Evolutionary conservation across 1,140 invertebrate species (phyloP).

Genomic region (Drosophila bifasciata): DNA sequence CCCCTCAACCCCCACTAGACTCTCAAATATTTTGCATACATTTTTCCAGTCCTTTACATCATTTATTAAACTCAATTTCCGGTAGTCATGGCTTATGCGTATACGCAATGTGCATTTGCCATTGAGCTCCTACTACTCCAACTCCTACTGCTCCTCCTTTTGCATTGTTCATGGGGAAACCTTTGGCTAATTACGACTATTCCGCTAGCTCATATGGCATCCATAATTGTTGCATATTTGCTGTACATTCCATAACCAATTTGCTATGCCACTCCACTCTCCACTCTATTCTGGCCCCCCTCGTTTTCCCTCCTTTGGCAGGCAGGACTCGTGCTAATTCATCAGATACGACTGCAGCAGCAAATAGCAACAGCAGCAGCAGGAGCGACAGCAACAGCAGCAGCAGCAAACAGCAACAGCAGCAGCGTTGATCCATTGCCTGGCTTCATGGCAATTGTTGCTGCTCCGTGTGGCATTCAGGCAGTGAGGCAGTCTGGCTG

Average conservation of each 20-base stretch:
- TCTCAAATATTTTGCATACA: neutral
- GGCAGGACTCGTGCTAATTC: constrained; percentile 43
- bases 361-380: constrained; percentile 13
- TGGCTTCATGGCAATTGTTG: constrained; percentile 25
- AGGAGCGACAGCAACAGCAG: constrained; percentile 16
- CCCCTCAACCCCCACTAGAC: neutral
- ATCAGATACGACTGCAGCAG: constrained; percentile 34
- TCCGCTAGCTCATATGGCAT: constrained; percentile 39
- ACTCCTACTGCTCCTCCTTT: too few species aligned
- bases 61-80: neutral
- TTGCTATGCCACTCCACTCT: neutral
- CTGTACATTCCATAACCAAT: constrained; percentile 43
- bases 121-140: too few species aligned
- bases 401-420: too few species aligned
- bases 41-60: neutral
- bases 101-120: neutral
- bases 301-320: neutral
- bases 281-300: too few species aligned
- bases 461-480: too few species aligned
- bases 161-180: constrained; percentile 6
- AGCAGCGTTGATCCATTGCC: constrained; percentile 44
- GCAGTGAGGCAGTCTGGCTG: too few species aligned
- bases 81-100: constrained; percentile 15
- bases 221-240: constrained; percentile 60
- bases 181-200: constrained; percentile 52